These are phyloP conservation scores for Rhyacophila evoluta DNA, from an alignment of 2,888 invertebrate genomes.

Conservation along the genomic window DNA sequence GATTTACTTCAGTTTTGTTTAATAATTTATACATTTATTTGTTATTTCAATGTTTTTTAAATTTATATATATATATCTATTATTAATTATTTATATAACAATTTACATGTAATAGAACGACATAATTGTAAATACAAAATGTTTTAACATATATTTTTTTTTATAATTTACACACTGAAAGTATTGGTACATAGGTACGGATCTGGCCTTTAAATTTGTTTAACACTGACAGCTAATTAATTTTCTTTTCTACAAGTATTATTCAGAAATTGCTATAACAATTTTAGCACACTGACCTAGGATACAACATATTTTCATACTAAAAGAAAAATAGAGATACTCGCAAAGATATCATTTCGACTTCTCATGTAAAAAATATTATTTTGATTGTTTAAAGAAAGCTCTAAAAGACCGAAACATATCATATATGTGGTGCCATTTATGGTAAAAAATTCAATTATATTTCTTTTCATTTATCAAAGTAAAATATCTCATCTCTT, in stretches of 20 bases:
- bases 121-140: slow-evolving; percentile 46
- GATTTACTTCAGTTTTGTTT: slow-evolving; percentile 32
- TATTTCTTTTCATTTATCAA: too few relatives aligned
- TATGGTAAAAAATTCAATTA: too few relatives aligned
- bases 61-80: slow-evolving; percentile 30
- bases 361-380: too few relatives aligned
- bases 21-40: slow-evolving; percentile 33
- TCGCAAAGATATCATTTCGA: too few relatives aligned
- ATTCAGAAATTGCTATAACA: not conserved
- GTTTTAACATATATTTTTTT: slow-evolving; percentile 26
- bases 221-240: slow-evolving; percentile 10
- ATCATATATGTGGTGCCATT: too few relatives aligned
- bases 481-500: too few relatives aligned
- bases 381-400: too few relatives aligned
- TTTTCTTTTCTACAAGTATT: not conserved
- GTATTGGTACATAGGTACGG: slow-evolving; percentile 38
- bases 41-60: slow-evolving; percentile 26
- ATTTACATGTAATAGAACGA: slow-evolving; percentile 46
- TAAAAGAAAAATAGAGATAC: not conserved
- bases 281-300: slow-evolving; percentile 29
- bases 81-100: slow-evolving; percentile 45
- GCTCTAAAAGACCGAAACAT: too few relatives aligned
- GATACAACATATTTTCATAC: not conserved
- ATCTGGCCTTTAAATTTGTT: slow-evolving; percentile 29
- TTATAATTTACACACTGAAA: slow-evolving; percentile 28